Base-by-base conservation (phyloP, 2,113 vertebrate species). In the Rhea pennata region DNA sequence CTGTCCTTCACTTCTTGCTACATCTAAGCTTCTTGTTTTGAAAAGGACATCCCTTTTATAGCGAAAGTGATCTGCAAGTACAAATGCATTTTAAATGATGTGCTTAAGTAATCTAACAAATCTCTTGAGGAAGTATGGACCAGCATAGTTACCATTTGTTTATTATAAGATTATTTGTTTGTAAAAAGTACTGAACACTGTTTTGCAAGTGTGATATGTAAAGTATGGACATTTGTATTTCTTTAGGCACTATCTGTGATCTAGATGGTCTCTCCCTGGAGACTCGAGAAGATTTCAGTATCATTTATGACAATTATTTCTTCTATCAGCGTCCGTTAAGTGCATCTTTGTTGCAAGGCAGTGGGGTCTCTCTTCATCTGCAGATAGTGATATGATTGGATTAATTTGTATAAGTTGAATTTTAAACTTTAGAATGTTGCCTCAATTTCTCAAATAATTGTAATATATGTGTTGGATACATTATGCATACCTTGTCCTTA, bases 91-190 rank as follows among this genome's bases (percentile, higher is more conserved):
- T 91, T 89, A 95, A 91, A 94, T 91, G 0, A 89, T 79, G 71
- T 73, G 67, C 91, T 92, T 76, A 78, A 91, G 66, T 59, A 76
- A 83, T 62, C 33, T 80, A 82, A 64, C 59, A 88, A 92, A 64
- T 91, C 87, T 91, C 84, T 58, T 82, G 93, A 72, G 91, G 77
- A 84, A 91, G 23, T 53, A 33, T 1, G 2, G 86, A 29, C 53
- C 44, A 75, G 48, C 70, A 61, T 42, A 77, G 48, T 72, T 89
- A 76, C 53, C 26, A 11, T 77, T 94, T 93, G 76, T 88, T 97
- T 89, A 62, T 79, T 76, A 15, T 50, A 58, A 73, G 9, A 50
- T 36, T 87, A 72, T 40, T 84, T 87, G 51, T 79, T 95, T 93
- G 40, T 87, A 62, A 78, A 87, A 91, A 23, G 19, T 77, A 64